A percentile compares a stretch with the other conserved stretches of the same genome.
Conservation (phyloP, 2,888 invertebrate species). For the Orthonevra nobilis region DNA sequence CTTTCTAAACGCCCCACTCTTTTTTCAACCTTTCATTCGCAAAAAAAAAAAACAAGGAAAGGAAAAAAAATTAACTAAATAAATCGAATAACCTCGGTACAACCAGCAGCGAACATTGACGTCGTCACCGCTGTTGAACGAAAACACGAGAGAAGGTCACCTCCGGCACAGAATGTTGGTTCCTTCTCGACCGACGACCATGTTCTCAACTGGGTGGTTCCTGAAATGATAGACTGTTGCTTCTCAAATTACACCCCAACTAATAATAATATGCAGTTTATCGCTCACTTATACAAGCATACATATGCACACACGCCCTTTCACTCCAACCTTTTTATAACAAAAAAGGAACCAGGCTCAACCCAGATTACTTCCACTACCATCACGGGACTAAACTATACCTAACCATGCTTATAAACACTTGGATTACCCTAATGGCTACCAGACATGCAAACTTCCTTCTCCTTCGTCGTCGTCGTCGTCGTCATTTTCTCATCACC, state of each 20-base stretch:
- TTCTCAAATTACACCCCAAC: slow-evolving; percentile 66
- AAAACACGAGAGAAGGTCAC: slow-evolving; percentile 54
- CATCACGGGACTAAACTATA: slow-evolving; percentile 16
- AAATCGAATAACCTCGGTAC: slow-evolving; percentile 38
- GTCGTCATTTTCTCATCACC: slow-evolving; percentile 1
- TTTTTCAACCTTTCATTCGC: not conserved
- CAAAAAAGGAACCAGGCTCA: slow-evolving; percentile 27
- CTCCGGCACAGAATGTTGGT: slow-evolving; percentile 46
- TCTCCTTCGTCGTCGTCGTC: slow-evolving; percentile 9
- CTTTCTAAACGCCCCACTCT: slow-evolving; percentile 23
- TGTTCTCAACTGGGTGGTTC: slow-evolving; percentile 51
- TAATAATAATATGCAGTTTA: slow-evolving; percentile 49
- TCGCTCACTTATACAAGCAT: slow-evolving; percentile 32
- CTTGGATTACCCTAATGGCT: slow-evolving; percentile 62
- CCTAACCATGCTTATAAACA: slow-evolving; percentile 68
- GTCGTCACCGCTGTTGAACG: slow-evolving; percentile 8
- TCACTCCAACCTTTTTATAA: slow-evolving; percentile 33
- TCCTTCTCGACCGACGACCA: slow-evolving; percentile 32
- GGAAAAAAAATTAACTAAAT: not conserved
- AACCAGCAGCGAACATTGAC: slow-evolving; percentile 43
- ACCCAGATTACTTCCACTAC: slow-evolving; percentile 21
- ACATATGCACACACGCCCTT: not conserved
- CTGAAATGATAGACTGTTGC: slow-evolving; percentile 67
- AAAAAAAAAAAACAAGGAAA: slow-evolving; percentile 3
- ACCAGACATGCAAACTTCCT: slow-evolving; percentile 56